These are phyloP conservation scores for Hemithea aestivaria DNA, from an alignment of 2,888 invertebrate genomes.

Conservation along the genomic window DNA sequence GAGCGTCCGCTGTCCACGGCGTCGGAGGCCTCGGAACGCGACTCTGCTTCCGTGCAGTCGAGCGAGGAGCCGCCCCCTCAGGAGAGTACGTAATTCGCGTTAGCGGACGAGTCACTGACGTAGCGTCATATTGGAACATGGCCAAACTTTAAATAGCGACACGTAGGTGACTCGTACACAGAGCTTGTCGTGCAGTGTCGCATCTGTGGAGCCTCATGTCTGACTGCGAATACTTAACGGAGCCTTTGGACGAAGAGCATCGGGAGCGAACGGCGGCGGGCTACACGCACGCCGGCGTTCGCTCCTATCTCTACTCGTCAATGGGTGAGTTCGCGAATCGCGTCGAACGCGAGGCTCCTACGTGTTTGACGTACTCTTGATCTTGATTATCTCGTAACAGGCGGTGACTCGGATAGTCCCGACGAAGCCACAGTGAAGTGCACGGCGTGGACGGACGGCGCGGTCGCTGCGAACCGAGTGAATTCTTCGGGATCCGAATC, in stretches of 20 bases:
- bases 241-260: conserved; percentile 67
- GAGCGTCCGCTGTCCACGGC: conserved; percentile 72
- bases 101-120: conserved; percentile 69
- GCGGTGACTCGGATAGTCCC: conserved; percentile 81
- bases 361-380: conserved; percentile 38
- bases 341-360: conserved; percentile 50
- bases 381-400: conserved; percentile 61
- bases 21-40: conserved; percentile 70
- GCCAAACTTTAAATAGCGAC: conserved; percentile 76
- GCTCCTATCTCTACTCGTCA: conserved; percentile 77
- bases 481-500: conserved; percentile 66
- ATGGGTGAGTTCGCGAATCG: conserved; percentile 73
- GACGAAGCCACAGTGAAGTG: conserved; percentile 82
- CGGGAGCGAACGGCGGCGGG: conserved; percentile 66
- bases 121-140: conserved; percentile 67
- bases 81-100: conserved; percentile 70
- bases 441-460: conserved; percentile 68
- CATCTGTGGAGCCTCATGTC: conserved; percentile 72
- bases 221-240: conserved; percentile 74
- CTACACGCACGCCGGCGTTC: conserved; percentile 71
- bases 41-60: conserved; percentile 73
- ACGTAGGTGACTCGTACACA: conserved; percentile 68
- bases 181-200: conserved; percentile 75
- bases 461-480: conserved; percentile 53
- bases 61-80: conserved; percentile 74